phyloP scores from a whole-genome alignment of 2,888 invertebrate species.

The Dolichomitus sp. region DNA sequence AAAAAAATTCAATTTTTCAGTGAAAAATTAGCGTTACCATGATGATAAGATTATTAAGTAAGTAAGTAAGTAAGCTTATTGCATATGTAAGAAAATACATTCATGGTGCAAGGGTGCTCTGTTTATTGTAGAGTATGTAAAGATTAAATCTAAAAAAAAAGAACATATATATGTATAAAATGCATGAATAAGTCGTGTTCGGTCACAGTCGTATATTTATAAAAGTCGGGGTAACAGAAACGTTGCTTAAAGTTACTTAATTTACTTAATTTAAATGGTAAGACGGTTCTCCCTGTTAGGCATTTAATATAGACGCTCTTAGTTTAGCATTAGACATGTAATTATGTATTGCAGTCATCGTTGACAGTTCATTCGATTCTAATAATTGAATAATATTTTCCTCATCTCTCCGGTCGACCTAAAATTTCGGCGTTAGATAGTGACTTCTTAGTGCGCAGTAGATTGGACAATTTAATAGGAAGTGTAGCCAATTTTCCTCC shows the following conservation, averaged over 20 bases:
- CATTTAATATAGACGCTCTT: not conserved
- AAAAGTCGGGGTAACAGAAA: not conserved
- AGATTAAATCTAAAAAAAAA: too few relatives aligned
- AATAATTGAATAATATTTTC: not conserved
- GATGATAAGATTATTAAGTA: too few relatives aligned
- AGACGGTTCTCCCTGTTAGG: not conserved
- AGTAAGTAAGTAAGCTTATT: not conserved
- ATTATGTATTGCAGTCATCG: not conserved
- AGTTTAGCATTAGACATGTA: not conserved
- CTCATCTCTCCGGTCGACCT: not conserved
- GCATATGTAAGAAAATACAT: not conserved
- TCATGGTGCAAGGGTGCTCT: not conserved
- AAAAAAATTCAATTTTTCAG: too few relatives aligned
- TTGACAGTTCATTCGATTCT: not conserved
- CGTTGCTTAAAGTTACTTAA: not conserved
- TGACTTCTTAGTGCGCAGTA: not conserved
- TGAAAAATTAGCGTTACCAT: too few relatives aligned
- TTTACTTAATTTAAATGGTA: not conserved
- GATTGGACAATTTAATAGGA: not conserved
- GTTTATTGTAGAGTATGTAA: not conserved
- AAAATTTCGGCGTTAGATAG: not conserved
- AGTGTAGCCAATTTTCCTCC: not conserved
- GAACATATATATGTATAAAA: not conserved
- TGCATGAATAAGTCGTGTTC: not conserved
- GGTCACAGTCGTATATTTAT: not conserved